These are phyloP conservation scores for Sula dactylatra DNA, from an alignment of 2,113 vertebrate species.

Conservation along the genomic window DNA sequence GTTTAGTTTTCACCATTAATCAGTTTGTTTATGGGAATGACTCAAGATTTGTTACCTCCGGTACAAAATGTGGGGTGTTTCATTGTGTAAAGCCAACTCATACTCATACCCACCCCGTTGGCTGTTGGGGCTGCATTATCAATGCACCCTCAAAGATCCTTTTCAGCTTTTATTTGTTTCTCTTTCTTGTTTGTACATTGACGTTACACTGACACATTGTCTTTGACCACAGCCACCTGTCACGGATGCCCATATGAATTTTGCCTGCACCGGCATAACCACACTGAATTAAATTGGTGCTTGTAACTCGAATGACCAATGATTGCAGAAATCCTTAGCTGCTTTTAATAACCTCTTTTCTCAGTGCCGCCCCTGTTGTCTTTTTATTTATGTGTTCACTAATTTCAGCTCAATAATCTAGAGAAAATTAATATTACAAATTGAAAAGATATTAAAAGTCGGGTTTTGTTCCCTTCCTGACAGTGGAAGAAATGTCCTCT, in stretches of 20 bases:
- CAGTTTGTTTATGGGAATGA: neutral
- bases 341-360: neutral
- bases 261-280: neutral
- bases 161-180: neutral
- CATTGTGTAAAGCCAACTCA: neutral
- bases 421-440: neutral
- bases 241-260: neutral
- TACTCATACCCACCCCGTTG: accelerated
- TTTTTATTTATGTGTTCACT: neutral
- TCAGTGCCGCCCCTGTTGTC: neutral
- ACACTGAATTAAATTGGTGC: neutral
- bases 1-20: no score
- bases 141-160: accelerated
- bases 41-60: neutral
- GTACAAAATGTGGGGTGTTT: neutral
- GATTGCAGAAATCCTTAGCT: neutral
- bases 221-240: neutral
- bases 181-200: neutral
- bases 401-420: neutral
- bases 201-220: accelerated
- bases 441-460: neutral
- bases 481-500: neutral
- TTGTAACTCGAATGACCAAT: neutral
- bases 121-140: accelerated
- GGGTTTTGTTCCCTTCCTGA: neutral